Percentiles rank a stretch among this genome's conserved stretches.
Evolutionary conservation across 92 coral and sea anemone species (phyloP).

Genomic region (Epizoanthus scotinus): DNA sequence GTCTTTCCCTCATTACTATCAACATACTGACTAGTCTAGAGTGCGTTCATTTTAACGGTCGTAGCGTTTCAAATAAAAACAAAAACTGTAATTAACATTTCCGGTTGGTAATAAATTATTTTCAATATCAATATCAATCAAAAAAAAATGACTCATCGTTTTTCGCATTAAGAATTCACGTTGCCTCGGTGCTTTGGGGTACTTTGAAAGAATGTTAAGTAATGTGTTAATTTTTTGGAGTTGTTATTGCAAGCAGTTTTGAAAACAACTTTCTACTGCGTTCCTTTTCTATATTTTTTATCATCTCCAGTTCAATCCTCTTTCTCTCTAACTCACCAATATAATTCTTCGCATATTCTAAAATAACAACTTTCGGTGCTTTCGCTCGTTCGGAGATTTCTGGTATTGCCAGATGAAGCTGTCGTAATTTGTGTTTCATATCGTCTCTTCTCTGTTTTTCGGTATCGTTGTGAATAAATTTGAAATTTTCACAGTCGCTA

Average conservation of each 20-base stretch:
- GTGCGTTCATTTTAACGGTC: too few relatives aligned
- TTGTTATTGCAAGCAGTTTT: constrained; percentile 42
- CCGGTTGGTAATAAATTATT: neutral
- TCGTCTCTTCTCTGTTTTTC: constrained; percentile 75
- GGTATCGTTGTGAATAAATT: constrained; percentile 57
- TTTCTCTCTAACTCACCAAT: constrained; percentile 45
- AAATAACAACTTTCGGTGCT: constrained; percentile 68
- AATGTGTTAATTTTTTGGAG: neutral
- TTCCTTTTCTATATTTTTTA: constrained; percentile 29
- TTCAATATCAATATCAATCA: neutral
- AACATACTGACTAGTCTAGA: too few relatives aligned
- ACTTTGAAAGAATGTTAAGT: constrained; percentile 10
- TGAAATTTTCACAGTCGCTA: constrained; percentile 9
- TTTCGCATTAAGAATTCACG: constrained; percentile 22
- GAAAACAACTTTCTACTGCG: constrained; percentile 40
- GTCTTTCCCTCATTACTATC: too few relatives aligned
- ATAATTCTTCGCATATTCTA: constrained; percentile 56
- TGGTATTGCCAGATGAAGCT: constrained; percentile 62
- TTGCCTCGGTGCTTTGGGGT: constrained; percentile 9
- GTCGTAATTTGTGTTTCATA: constrained; percentile 69
- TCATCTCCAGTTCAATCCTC: constrained; percentile 15
- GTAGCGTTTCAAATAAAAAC: too few relatives aligned
- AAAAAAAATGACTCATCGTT: neutral
- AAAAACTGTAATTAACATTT: neutral
- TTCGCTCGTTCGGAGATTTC: constrained; percentile 47